Conservation (phyloP, 2,797 vertebrate genomes). For the Falco concolor region DNA sequence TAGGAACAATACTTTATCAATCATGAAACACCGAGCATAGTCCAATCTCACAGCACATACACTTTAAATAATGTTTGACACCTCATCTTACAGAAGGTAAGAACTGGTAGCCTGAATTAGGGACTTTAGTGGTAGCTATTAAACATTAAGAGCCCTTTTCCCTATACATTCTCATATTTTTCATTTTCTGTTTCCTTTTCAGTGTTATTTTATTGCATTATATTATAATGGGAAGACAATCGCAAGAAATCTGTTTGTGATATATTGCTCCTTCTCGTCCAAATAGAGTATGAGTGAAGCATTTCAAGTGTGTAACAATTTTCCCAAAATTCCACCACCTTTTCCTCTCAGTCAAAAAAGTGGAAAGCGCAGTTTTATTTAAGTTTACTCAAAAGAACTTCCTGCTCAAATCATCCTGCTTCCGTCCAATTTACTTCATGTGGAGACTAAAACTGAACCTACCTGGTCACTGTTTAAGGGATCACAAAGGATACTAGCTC, state of each 20-base stretch:
- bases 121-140: not conserved
- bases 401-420: not conserved
- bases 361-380: not conserved
- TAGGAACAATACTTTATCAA: constrained; percentile 61
- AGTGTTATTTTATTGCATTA: constrained; percentile 26
- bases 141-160: not conserved
- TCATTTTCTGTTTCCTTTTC: constrained; percentile 36
- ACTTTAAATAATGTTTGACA: constrained; percentile 46
- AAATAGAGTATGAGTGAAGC: not conserved
- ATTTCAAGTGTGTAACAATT: not conserved
- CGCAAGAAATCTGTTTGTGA: not conserved
- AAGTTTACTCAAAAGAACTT: not conserved
- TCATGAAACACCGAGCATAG: constrained; percentile 51
- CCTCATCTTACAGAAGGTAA: constrained; percentile 1
- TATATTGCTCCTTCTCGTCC: not conserved
- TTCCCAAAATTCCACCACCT: not conserved
- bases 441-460: not conserved
- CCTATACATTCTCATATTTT: not conserved
- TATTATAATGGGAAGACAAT: constrained; percentile 6
- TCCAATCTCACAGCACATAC: constrained; percentile 19
- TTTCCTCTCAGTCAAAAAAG: not conserved
- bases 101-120: not conserved
- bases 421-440: not conserved
- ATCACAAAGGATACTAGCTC: not conserved
- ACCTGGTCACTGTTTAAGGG: not conserved